Conservation (phyloP, 64 coral and sea anemone genomes). For the Stylophora pistillata region DNA sequence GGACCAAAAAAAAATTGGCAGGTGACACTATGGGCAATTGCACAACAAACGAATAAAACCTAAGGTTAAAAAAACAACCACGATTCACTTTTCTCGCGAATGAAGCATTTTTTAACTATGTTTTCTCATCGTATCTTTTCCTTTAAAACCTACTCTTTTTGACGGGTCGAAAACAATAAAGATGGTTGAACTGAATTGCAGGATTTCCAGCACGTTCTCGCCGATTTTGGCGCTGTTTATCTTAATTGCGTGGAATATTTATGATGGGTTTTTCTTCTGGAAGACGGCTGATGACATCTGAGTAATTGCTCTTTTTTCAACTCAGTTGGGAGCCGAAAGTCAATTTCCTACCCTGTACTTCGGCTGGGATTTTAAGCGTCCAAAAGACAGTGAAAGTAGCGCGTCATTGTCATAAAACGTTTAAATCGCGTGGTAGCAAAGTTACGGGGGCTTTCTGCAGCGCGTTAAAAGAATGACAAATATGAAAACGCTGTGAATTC, state of each 20-base stretch:
- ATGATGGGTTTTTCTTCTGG: background rate
- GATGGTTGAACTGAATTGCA: constrained; percentile 26
- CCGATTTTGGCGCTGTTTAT: constrained; percentile 2
- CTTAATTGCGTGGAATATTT: constrained; percentile 7
- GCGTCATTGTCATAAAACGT: background rate
- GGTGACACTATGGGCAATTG: background rate
- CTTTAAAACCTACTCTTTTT: background rate
- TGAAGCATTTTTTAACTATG: background rate
- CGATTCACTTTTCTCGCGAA: background rate
- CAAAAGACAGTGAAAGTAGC: background rate
- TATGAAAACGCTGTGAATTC: background rate
- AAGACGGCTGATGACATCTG: constrained; percentile 9
- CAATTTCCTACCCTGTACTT: constrained; percentile 28
- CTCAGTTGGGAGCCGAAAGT: constrained; percentile 26
- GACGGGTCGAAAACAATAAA: background rate
- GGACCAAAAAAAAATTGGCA: background rate
- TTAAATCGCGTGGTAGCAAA: background rate
- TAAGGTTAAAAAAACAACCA: background rate
- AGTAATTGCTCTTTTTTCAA: constrained; percentile 36
- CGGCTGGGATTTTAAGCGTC: background rate
- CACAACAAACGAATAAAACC: background rate
- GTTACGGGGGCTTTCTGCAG: background rate
- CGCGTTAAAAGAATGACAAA: background rate
- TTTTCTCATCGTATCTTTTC: background rate
- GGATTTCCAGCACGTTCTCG: background rate